These are phyloP conservation scores for Nebria ingens DNA, from an alignment of 1,140 invertebrate genomes.

Conservation along the genomic window DNA sequence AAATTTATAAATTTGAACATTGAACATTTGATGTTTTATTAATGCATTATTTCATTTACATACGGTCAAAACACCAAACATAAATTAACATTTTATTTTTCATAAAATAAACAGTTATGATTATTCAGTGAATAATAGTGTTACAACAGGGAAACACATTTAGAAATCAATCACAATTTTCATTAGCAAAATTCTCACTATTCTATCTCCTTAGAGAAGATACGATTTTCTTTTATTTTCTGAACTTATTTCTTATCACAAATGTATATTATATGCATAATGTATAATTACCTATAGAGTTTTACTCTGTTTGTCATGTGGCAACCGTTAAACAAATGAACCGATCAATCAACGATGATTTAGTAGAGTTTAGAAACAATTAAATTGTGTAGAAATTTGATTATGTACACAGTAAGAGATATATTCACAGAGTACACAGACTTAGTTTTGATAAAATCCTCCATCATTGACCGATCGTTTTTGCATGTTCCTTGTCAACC, in stretches of 20 bases:
- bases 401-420: background rate
- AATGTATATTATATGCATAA: too few species aligned
- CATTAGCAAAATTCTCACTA: background rate
- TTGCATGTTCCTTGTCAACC: background rate
- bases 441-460: conserved; percentile 30
- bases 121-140: background rate
- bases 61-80: conserved; percentile 4
- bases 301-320: background rate
- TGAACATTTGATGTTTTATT: conserved; percentile 4
- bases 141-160: background rate
- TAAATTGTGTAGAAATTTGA: background rate
- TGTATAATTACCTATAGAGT: too few species aligned
- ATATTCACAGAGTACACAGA: background rate
- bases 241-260: too few species aligned
- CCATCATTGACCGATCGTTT: conserved; percentile 34
- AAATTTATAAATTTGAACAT: background rate
- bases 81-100: conserved; percentile 5
- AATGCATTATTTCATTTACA: background rate
- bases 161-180: background rate
- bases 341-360: background rate
- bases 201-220: background rate
- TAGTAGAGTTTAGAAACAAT: too few species aligned
- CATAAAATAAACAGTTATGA: background rate
- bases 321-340: background rate
- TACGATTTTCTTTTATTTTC: too few species aligned